Evolutionary conservation across 2,113 vertebrate species (phyloP).

Genomic region (Phalacrocorax pelagicus): DNA sequence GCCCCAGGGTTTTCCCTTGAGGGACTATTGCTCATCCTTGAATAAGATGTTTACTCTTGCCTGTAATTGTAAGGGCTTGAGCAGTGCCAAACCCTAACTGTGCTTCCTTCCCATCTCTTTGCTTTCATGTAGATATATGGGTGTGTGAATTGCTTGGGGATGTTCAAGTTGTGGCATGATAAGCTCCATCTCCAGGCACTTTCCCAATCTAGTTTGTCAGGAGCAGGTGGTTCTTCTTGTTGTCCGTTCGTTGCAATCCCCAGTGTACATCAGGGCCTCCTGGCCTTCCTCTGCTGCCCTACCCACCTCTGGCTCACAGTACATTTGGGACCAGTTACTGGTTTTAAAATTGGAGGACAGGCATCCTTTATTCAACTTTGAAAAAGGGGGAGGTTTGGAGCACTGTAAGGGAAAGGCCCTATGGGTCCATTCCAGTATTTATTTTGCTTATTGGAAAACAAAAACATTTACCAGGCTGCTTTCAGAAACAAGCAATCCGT

Average conservation of each 20-base stretch:
- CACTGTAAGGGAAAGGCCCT: neutral
- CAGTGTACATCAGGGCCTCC: neutral
- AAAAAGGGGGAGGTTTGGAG: neutral
- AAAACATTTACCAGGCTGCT: constrained; percentile 23
- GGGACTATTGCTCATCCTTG: constrained; percentile 53
- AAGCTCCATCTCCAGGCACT: constrained; percentile 46
- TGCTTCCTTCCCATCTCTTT: constrained; percentile 58
- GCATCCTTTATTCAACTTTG: neutral
- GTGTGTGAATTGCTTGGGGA: constrained; percentile 54
- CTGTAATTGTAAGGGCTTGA: constrained; percentile 54
- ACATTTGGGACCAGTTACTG: neutral
- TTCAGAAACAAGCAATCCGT: constrained; percentile 6
- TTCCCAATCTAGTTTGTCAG: constrained; percentile 43
- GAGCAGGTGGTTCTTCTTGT: constrained; percentile 23
- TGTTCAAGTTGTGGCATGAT: constrained; percentile 56
- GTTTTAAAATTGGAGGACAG: neutral
- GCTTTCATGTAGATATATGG: constrained; percentile 63
- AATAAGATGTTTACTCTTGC: constrained; percentile 65
- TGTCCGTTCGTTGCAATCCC: neutral
- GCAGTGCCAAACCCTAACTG: constrained; percentile 28
- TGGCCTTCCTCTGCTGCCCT: neutral
- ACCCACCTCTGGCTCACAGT: neutral
- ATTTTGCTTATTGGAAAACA: constrained; percentile 44
- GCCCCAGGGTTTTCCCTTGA: constrained; percentile 45
- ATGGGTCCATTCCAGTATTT: constrained; percentile 11